phyloP scores from a whole-genome alignment of 2,113 vertebrate genomes.

The Petromus typicus region DNA sequence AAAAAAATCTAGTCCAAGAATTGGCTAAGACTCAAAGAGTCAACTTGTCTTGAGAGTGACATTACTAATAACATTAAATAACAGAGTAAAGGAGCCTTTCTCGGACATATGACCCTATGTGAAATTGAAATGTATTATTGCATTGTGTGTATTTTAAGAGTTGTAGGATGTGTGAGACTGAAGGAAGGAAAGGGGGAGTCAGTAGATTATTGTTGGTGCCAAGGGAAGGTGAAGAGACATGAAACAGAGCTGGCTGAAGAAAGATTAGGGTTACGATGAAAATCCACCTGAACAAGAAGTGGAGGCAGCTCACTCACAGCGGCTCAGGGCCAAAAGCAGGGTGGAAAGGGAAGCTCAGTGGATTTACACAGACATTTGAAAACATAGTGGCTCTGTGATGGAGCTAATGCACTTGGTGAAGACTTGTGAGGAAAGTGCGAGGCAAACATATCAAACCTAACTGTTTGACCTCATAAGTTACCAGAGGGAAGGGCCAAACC shows the following conservation, averaged over 20 bases:
- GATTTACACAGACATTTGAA: neutral
- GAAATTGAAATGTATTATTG: neutral
- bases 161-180: neutral
- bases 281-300: neutral
- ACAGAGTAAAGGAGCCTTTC: neutral
- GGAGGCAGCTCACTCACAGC: neutral
- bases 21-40: neutral
- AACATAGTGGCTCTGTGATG: neutral
- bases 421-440: neutral
- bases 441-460: neutral
- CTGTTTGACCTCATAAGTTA: neutral
- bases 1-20: neutral
- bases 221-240: neutral
- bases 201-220: neutral
- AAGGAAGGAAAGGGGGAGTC: neutral
- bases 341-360: neutral
- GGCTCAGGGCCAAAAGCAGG: neutral
- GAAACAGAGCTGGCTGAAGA: neutral
- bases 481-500: neutral
- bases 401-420: neutral
- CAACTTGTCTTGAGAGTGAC: neutral
- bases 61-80: neutral
- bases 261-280: neutral
- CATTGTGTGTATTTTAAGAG: neutral
- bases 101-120: neutral